Conservation (phyloP, 2,888 invertebrate genomes). For the Acanthosepion lycidas region DNA sequence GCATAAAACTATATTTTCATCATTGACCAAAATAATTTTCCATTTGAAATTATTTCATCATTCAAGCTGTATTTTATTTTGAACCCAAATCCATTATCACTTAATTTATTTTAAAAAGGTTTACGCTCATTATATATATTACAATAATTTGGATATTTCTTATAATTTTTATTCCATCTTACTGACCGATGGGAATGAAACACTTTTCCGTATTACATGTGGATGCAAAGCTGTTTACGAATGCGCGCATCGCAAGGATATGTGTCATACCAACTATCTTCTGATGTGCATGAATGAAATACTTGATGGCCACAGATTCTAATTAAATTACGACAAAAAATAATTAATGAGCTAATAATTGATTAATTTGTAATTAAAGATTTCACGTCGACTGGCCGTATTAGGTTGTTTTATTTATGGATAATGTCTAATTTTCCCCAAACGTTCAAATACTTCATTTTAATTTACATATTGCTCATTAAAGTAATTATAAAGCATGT, state of each 20-base stretch:
- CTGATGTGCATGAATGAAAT: background rate
- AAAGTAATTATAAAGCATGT: background rate
- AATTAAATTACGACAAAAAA: conserved; percentile 9
- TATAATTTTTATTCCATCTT: background rate
- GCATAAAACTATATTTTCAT: too few relatives aligned
- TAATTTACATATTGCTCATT: background rate
- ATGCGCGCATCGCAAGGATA: background rate
- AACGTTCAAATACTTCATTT: background rate
- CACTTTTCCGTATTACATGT: background rate
- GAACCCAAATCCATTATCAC: too few relatives aligned
- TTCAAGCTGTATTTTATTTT: too few relatives aligned
- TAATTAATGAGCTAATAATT: background rate
- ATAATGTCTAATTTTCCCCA: background rate
- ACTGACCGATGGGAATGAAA: background rate
- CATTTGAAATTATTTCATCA: too few relatives aligned
- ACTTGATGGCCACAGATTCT: background rate
- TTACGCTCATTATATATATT: too few relatives aligned
- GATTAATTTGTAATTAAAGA: conserved; percentile 23
- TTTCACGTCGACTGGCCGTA: background rate
- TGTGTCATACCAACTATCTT: background rate
- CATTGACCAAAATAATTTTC: too few relatives aligned
- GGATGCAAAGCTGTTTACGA: background rate
- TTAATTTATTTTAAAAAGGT: too few relatives aligned
- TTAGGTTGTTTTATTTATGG: background rate
- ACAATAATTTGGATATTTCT: too few relatives aligned